Conservation (phyloP, 2,113 vertebrate species). For the Onychorhynchus coronatus region DNA sequence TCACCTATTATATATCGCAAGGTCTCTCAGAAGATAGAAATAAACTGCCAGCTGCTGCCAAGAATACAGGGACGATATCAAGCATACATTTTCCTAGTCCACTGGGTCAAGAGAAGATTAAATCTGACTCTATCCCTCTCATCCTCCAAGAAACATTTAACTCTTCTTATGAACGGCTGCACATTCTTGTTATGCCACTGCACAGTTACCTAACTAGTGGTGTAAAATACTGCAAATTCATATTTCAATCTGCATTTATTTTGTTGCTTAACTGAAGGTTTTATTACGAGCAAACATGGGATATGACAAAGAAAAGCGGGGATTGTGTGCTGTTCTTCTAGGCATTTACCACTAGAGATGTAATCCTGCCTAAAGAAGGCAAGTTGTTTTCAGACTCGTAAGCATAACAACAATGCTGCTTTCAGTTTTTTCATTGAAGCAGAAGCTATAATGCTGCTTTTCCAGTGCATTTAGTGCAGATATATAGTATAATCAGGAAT, state of each 20-base stretch:
- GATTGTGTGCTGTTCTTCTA: neutral
- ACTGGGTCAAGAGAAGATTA: conserved; percentile 39
- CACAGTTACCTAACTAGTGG: neutral
- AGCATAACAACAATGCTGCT: conserved; percentile 4
- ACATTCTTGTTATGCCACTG: neutral
- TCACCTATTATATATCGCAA: conserved; percentile 45
- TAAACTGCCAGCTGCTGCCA: conserved; percentile 41
- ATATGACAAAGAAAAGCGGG: neutral
- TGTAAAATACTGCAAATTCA: neutral
- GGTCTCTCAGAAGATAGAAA: conserved; percentile 54
- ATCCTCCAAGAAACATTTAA: conserved; percentile 25
- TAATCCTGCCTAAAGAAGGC: neutral
- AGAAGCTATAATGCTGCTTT: conserved; percentile 37
- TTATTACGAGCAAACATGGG: neutral
- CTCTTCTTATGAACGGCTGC: neutral
- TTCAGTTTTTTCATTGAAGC: conserved; percentile 32
- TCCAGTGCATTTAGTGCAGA: conserved; percentile 39
- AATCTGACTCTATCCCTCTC: conserved; percentile 36
- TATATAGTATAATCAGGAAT: conserved; percentile 42
- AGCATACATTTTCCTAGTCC: conserved; percentile 26
- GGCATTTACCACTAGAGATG: neutral
- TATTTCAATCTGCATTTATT: neutral
- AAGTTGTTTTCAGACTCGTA: neutral
- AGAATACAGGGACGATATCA: conserved; percentile 41
- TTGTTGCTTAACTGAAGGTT: conserved; percentile 1